A percentile compares a stretch with the other conserved stretches of the same genome.
Evolutionary conservation across 2,888 invertebrate genomes (phyloP).

Genomic region (Stegana nigrithorax): DNA sequence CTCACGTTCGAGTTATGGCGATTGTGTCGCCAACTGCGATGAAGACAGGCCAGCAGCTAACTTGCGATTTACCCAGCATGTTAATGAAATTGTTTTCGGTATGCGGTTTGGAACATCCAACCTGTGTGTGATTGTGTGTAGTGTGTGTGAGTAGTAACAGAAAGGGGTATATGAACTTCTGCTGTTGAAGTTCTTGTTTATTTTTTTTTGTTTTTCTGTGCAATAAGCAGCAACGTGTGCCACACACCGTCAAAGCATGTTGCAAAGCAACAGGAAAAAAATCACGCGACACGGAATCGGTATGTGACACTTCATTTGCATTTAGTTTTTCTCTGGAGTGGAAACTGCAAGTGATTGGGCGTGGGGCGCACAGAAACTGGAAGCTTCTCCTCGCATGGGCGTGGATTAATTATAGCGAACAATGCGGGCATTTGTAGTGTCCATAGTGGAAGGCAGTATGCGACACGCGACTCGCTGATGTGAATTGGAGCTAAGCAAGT

Average conservation of each 20-base stretch:
- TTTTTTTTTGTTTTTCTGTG: too few relatives aligned
- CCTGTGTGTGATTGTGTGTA: too few relatives aligned
- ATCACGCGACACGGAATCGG: conserved; percentile 15
- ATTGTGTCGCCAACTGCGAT: conserved; percentile 26
- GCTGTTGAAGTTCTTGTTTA: too few relatives aligned
- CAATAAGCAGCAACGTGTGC: background rate
- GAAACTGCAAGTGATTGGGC: background rate
- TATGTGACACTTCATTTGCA: conserved; percentile 28
- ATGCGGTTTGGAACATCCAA: too few relatives aligned
- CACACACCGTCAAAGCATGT: conserved; percentile 21
- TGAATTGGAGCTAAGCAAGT: too few relatives aligned
- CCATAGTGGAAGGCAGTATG: too few relatives aligned
- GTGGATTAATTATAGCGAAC: too few relatives aligned
- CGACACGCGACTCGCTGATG: too few relatives aligned
- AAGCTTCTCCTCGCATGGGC: too few relatives aligned
- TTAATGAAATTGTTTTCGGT: conserved; percentile 31
- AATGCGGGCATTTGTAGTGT: too few relatives aligned
- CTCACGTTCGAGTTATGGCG: conserved; percentile 20
- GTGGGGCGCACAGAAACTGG: too few relatives aligned
- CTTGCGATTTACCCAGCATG: conserved; percentile 29
- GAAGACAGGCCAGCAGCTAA: background rate
- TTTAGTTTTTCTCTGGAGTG: conserved; percentile 13
- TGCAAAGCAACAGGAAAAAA: conserved; percentile 7
- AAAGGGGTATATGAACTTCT: too few relatives aligned
- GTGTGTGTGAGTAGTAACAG: background rate